Evolutionary conservation across 2,113 vertebrate genomes (phyloP).

Genomic region (Chamaetylas fuelleborni): DNA sequence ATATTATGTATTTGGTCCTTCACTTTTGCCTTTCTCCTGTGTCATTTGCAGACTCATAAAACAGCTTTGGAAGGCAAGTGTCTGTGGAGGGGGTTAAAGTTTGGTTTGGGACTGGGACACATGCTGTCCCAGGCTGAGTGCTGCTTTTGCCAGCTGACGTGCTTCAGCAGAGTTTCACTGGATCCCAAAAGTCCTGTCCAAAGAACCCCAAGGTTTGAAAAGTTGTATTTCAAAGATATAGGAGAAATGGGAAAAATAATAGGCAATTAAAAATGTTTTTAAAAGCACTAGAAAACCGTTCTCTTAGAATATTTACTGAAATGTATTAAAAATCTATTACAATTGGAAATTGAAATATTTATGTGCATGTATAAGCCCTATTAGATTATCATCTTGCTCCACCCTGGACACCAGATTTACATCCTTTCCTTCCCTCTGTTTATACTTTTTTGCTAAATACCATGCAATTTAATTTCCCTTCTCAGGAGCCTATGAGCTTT

Average conservation of each 20-base stretch:
- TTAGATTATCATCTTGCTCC: neutral
- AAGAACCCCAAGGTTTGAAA: neutral
- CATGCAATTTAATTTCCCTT: neutral
- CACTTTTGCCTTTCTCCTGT: neutral
- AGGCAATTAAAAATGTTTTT: neutral
- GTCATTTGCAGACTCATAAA: neutral
- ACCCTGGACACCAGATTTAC: neutral
- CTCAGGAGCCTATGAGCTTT: neutral
- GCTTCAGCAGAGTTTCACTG: neutral
- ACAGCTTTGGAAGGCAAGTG: neutral
- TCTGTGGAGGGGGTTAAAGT: neutral
- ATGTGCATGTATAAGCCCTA: neutral
- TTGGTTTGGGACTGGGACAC: neutral
- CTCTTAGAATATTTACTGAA: neutral
- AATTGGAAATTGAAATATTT: neutral
- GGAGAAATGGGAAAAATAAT: neutral
- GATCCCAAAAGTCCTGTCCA: neutral
- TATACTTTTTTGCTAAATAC: neutral
- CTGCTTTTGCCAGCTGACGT: neutral
- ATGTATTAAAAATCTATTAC: neutral
- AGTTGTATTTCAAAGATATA: accelerated
- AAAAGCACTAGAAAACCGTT: neutral
- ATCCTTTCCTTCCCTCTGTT: neutral
- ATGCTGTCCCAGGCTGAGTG: accelerated
- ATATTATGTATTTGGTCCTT: neutral